Base-by-base conservation (phyloP, 2,797 vertebrate genomes). In the Xiphophorus birchmanni region DNA sequence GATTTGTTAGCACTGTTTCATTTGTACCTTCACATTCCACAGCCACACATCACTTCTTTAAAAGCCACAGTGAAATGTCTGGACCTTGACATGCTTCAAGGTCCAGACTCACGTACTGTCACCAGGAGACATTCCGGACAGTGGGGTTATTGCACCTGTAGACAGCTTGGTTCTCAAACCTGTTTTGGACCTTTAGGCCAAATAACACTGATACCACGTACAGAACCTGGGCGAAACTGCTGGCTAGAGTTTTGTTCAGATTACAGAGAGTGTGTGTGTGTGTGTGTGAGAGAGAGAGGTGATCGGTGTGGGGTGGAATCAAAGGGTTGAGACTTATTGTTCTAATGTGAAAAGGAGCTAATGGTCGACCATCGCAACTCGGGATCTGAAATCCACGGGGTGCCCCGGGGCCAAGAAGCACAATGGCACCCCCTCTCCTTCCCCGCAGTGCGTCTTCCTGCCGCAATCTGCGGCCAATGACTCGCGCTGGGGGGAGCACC, bases 361-460 rank as follows among this genome's bases (percentile, higher is more conserved):
- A 96, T 96, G 95, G 96, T 91, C 94, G 95, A 93, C 95, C 95
- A 96, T 96, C 95, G 94, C 93, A 92, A 95, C 95, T 94, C 92
- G 93, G 94, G 92, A 92, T 94, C 95, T 94, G 93, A 93, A 91
- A 93, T 89, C 95, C 88, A 86, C 94, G 81, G 96, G 96, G 95
- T 88, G 95, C 94, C 95, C 92, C 91, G 88, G 94, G 94, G 92
- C 91, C 90, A 88, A 78, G 18, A 76, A 82, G 87, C 79, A 95
- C 95, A 95, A 95, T 95, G 86, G 91, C 83, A 79, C 88, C 93
- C 92, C 89, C 87, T 18, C 91, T 89, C 90, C 91, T 82, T 82
- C 90, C 95, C 96, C 92, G 96, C 93, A 89, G 96, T 88, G 95
- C 91, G 93, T 95, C 96, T 96, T 96, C 96, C 96, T 96, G 96